Conservation (phyloP, 2,113 vertebrate species). For the Myrmecobius fasciatus region DNA sequence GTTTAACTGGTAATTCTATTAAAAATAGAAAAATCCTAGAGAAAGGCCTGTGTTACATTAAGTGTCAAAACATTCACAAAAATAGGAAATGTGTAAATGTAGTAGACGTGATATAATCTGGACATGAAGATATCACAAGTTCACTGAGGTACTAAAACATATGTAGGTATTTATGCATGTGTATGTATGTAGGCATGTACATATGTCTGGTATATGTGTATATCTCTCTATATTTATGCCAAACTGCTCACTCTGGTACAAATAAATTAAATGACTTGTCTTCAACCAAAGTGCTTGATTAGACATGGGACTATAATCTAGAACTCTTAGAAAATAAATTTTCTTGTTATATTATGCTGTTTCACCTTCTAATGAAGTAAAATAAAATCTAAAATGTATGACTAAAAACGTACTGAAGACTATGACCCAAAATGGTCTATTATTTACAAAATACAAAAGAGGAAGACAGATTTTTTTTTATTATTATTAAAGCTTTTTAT, state of each 20-base stretch:
- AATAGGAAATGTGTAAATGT: neutral
- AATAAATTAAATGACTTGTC: neutral
- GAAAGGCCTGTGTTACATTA: neutral
- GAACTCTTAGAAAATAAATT: conserved; percentile 35
- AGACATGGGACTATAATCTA: conserved; percentile 62
- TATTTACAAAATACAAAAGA: conserved; percentile 65
- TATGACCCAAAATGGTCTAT: conserved; percentile 57
- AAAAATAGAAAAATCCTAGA: neutral
- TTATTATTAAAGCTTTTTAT: too few relatives aligned
- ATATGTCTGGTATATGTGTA: neutral
- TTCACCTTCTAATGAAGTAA: conserved; percentile 58
- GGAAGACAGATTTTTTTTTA: neutral
- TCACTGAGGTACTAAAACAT: neutral
- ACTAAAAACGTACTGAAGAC: conserved; percentile 69
- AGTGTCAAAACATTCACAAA: neutral
- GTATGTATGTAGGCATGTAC: neutral
- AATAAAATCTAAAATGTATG: conserved; percentile 67
- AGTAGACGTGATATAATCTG: neutral
- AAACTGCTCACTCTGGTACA: neutral
- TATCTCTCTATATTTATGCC: neutral
- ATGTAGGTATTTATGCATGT: too few relatives aligned
- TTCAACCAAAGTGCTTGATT: neutral
- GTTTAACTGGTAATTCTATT: neutral
- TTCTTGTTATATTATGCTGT: conserved; percentile 42
- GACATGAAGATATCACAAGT: neutral